Base-by-base conservation (phyloP, 1,140 invertebrate genomes). In the Cydia strobilella region DNA sequence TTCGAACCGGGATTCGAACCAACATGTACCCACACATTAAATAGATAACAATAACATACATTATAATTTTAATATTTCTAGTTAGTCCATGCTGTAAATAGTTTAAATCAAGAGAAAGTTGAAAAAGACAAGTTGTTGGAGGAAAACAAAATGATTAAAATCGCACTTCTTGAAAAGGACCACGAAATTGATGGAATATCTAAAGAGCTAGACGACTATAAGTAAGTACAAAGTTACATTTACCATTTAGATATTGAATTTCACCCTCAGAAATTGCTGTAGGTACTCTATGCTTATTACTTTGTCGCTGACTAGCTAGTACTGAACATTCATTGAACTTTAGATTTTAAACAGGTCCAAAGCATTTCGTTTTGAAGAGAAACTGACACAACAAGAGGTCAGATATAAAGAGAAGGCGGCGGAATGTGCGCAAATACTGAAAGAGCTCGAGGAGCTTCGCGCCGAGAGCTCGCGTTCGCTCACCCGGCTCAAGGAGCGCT, bases 381-480 rank as follows among this genome's bases (percentile, higher is more conserved):
- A 93, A 7, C 84, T 94, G 23, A 78, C 93, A 0, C 93, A 94
- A 79, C 90, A 86, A 25, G 94, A 94, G 10, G 76, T 77, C 23
- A 76, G 86, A n/a, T 88, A 86, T 7, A 90, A 93, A 59, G 93
- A 93, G 69, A 94, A 94, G 78, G 75, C 88, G 1, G 81, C 86
- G 20, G 93, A 94, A 82, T 87, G 79, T 74, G 54, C 78, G 23
- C 94, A 95, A 75, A 83, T 96, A 5, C 87, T 94, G 12, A 94
- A 94, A 10, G 95, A 96, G 79, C 82, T 96, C 15, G 95, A 96
- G 27, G 94, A 94, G 59, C 83, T 96, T 7, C 92, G 95, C 48
- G 94, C 95, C 27, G 96, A 96, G 81, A 95, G 94, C 0, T 95
- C 94, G 1, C 93, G 96, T 79, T 95, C 96, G 78, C 93, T 96